Conservation (phyloP, 2,888 invertebrate species). For the Chesias legatella region DNA sequence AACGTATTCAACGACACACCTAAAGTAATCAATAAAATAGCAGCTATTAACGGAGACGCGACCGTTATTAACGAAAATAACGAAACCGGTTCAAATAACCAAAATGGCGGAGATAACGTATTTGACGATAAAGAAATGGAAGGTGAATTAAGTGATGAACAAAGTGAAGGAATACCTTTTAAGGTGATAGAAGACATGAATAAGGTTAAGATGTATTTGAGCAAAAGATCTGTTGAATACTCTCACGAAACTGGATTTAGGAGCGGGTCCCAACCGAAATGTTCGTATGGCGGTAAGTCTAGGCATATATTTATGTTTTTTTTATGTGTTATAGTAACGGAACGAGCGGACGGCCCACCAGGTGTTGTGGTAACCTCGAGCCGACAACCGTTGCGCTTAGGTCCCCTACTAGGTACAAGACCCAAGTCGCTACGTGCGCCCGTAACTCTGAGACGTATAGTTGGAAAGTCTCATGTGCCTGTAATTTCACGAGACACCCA, state of each 20-base stretch:
- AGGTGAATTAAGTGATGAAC: constrained; percentile 25
- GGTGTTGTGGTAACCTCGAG: too few species aligned
- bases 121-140: constrained; percentile 17
- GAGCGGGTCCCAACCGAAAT: constrained; percentile 48
- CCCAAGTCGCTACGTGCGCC: too few species aligned
- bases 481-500: too few species aligned
- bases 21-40: too few species aligned
- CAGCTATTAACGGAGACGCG: constrained; percentile 6
- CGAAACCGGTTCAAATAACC: too few species aligned
- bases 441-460: too few species aligned
- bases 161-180: constrained; percentile 48
- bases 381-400: too few species aligned
- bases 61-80: constrained; percentile 8
- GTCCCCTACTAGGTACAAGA: too few species aligned
- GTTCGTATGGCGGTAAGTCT: constrained; percentile 36
- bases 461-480: too few species aligned
- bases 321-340: too few species aligned
- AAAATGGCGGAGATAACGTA: not conserved
- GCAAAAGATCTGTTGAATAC: constrained; percentile 31
- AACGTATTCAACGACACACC: too few species aligned
- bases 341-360: too few species aligned
- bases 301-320: not conserved
- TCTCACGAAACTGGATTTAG: constrained; percentile 53
- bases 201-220: constrained; percentile 50
- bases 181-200: constrained; percentile 64